Percentiles rank a stretch among this genome's conserved stretches.
Evolutionary conservation across 2,888 invertebrate species (phyloP).

Genomic region (Melipona beecheii): DNA sequence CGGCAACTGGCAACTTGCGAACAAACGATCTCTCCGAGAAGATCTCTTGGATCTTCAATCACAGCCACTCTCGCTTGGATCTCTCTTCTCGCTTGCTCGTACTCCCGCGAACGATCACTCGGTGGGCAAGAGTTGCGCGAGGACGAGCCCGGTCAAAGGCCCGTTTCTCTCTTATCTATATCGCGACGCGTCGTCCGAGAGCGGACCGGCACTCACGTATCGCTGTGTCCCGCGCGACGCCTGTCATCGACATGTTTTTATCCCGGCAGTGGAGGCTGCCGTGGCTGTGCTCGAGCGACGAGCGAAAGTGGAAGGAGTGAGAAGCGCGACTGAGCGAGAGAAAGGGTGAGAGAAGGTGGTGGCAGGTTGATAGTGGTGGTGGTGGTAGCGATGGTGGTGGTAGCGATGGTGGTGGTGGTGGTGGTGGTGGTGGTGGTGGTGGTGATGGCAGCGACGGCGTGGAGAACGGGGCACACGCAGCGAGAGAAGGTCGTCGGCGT

Average conservation of each 20-base stretch:
- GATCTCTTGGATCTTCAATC: too few relatives aligned
- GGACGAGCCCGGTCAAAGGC: too few relatives aligned
- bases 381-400: too few relatives aligned
- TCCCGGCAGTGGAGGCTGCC: constrained; percentile 42
- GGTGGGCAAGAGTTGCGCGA: too few relatives aligned
- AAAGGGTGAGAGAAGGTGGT: background rate
- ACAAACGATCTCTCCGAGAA: too few relatives aligned
- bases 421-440: background rate
- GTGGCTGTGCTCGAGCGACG: constrained; percentile 32
- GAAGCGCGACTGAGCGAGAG: constrained; percentile 19
- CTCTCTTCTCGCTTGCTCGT: too few relatives aligned
- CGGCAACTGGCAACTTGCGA: too few relatives aligned
- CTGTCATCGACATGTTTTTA: constrained; percentile 74
- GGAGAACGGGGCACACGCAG: constrained; percentile 47
- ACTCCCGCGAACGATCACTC: too few relatives aligned
- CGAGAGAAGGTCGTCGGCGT: constrained; percentile 49
- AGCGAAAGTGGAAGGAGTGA: constrained; percentile 43
- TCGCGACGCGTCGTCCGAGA: constrained; percentile 26
- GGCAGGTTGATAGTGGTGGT: too few relatives aligned
- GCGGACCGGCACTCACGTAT: constrained; percentile 47
- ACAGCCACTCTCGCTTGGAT: too few relatives aligned
- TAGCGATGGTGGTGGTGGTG: too few relatives aligned
- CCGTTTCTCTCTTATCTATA: background rate
- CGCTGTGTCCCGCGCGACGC: constrained; percentile 51
- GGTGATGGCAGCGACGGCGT: constrained; percentile 30